Conservation (phyloP, 2,113 vertebrate genomes). For the Microcebus tavaratra region DNA sequence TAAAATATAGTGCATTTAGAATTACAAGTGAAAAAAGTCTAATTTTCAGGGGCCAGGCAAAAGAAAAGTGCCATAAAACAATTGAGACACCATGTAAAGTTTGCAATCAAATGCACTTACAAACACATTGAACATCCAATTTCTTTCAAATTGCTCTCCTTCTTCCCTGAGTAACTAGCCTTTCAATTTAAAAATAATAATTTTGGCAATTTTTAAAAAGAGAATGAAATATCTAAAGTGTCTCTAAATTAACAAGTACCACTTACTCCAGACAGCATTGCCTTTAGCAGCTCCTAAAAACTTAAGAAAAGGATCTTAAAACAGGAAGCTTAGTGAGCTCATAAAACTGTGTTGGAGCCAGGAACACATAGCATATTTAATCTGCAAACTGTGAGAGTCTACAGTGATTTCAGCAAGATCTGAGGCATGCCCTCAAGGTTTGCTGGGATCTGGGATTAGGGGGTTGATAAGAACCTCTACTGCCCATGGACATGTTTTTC, state of each 20-base stretch:
- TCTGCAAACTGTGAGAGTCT: constrained; percentile 95
- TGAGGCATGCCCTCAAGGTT: constrained; percentile 99
- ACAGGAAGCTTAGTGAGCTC: constrained; percentile 94
- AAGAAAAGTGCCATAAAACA: constrained; percentile 78
- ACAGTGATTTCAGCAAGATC: constrained; percentile 96
- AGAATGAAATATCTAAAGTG: constrained; percentile 82
- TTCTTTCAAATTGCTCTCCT: constrained; percentile 59
- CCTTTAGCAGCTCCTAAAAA: constrained; percentile 95
- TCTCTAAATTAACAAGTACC: constrained; percentile 86
- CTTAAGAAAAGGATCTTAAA: constrained; percentile 92
- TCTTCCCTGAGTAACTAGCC: constrained; percentile 1
- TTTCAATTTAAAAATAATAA: constrained; percentile 78
- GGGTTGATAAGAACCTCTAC: constrained; percentile 93
- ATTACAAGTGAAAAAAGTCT: constrained; percentile 73
- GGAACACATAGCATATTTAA: constrained; percentile 99
- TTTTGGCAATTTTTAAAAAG: constrained; percentile 79
- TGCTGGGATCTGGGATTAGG: constrained; percentile 99
- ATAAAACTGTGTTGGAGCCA: constrained; percentile 90
- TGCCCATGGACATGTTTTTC: constrained; percentile 94
- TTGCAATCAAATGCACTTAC: constrained; percentile 64
- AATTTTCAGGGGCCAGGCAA: constrained; percentile 58
- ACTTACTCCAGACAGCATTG: constrained; percentile 85
- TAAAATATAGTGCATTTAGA: constrained; percentile 73
- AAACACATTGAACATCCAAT: constrained; percentile 71
- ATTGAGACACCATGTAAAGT: constrained; percentile 77